phyloP scores from a whole-genome alignment of 1,140 invertebrate genomes.

The Chironomus striatipennis region DNA sequence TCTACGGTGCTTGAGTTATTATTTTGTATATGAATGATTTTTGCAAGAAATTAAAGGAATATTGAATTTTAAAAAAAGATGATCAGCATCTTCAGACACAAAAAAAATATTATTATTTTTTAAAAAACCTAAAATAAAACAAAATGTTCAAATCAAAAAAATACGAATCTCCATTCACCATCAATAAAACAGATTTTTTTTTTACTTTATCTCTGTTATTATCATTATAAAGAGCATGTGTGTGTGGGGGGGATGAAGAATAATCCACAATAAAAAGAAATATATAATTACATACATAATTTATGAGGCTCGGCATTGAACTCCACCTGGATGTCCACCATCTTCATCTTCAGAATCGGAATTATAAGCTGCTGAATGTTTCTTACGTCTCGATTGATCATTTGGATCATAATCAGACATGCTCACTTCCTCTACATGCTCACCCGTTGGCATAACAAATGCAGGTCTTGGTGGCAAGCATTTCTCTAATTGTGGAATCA shows the following conservation, averaged over 20 bases:
- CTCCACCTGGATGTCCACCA: slow-evolving; percentile 18
- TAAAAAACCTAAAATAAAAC: too few relatives aligned
- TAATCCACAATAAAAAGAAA: too few relatives aligned
- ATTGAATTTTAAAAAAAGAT: too few relatives aligned
- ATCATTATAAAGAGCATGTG: background rate
- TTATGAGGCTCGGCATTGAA: slow-evolving; percentile 26
- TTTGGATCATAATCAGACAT: slow-evolving; percentile 64
- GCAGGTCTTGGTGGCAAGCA: slow-evolving; percentile 57
- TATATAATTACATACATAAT: background rate
- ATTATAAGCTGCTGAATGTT: slow-evolving; percentile 28
- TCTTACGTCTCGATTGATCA: slow-evolving; percentile 31
- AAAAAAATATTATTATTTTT: too few relatives aligned
- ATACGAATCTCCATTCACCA: slow-evolving; percentile 10
- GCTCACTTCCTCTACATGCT: slow-evolving; percentile 75
- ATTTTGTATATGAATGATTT: too few relatives aligned
- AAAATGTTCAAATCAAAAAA: too few relatives aligned
- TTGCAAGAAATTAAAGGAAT: too few relatives aligned
- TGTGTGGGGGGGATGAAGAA: too few relatives aligned
- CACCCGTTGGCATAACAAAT: slow-evolving; percentile 57
- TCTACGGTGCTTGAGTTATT: too few relatives aligned
- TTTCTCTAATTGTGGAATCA: slow-evolving; percentile 48
- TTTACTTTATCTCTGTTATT: background rate
- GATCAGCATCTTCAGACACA: too few relatives aligned
- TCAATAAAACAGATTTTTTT: background rate
- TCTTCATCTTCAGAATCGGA: slow-evolving; percentile 49